These are phyloP conservation scores for Margaritifera margaritifera DNA, from an alignment of 2,888 invertebrate genomes.

Conservation along the genomic window DNA sequence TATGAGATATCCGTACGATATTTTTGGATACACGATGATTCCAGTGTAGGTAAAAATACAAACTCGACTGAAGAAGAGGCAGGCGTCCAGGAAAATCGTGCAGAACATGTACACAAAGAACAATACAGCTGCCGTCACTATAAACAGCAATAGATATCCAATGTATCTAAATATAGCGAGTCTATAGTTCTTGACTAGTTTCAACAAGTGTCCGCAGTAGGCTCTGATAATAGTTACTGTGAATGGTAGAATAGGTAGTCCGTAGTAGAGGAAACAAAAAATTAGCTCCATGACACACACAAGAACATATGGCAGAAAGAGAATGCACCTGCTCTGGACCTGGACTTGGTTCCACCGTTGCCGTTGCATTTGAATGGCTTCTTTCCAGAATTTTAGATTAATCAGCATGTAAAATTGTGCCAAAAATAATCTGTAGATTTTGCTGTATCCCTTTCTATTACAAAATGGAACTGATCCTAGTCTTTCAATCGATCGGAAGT, in stretches of 20 bases:
- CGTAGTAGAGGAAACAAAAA: constrained; percentile 20
- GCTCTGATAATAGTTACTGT: constrained; percentile 20
- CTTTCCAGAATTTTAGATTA: constrained; percentile 34
- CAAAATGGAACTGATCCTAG: constrained; percentile 22
- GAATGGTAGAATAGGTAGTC: constrained; percentile 31
- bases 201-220: constrained; percentile 12
- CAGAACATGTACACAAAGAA: constrained; percentile 37
- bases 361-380: constrained; percentile 17
- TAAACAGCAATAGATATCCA: not conserved
- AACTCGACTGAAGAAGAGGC: constrained; percentile 30
- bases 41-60: constrained; percentile 42
- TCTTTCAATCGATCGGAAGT: constrained; percentile 7
- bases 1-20: constrained; percentile 37
- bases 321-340: not conserved
- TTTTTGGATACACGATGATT: constrained; percentile 36
- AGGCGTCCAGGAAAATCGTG: constrained; percentile 40
- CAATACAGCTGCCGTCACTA: constrained; percentile 5
- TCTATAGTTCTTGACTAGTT: not conserved
- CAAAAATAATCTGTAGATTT: constrained; percentile 21
- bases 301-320: constrained; percentile 19
- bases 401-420: constrained; percentile 35
- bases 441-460: constrained; percentile 17
- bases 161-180: not conserved
- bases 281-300: constrained; percentile 26
- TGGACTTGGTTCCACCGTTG: constrained; percentile 8